A percentile compares a stretch with the other conserved stretches of the same genome.
Conservation (phyloP, 2,797 vertebrate species). For the Coreius guichenoti region DNA sequence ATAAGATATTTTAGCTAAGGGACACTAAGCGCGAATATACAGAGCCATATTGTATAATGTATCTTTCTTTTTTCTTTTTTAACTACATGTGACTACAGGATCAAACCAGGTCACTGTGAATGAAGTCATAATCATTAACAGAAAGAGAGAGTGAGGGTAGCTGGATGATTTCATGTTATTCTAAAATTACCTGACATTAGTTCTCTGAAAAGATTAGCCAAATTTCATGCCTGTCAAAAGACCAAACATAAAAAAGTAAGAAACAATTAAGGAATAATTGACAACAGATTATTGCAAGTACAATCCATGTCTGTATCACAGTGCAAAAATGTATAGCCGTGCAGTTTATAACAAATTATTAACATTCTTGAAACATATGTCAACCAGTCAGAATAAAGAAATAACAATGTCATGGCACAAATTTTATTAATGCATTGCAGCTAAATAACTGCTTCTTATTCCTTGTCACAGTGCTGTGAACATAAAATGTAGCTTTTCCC, state of each 20-base stretch:
- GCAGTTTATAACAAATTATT: neutral
- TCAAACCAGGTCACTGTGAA: conserved; percentile 38
- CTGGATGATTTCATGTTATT: conserved; percentile 22
- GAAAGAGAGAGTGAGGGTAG: conserved; percentile 3
- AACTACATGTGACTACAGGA: neutral
- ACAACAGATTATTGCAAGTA: neutral
- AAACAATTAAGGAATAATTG: neutral
- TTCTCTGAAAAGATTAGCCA: neutral
- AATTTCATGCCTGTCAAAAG: conserved; percentile 16
- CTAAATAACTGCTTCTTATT: neutral
- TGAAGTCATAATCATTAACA: neutral
- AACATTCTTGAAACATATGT: neutral
- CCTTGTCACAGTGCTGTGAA: neutral
- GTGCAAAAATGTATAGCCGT: neutral
- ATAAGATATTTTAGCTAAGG: no score
- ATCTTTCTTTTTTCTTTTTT: neutral
- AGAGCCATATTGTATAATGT: no score
- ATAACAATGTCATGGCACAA: neutral
- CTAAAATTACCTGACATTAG: conserved; percentile 22
- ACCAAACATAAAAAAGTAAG: neutral
- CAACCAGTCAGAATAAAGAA: neutral
- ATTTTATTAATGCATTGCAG: neutral
- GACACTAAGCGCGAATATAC: neutral
- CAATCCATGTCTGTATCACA: neutral
- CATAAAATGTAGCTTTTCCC: neutral